phyloP scores from a whole-genome alignment of 1,140 invertebrate genomes.

The Lordiphosa clarofinis region DNA sequence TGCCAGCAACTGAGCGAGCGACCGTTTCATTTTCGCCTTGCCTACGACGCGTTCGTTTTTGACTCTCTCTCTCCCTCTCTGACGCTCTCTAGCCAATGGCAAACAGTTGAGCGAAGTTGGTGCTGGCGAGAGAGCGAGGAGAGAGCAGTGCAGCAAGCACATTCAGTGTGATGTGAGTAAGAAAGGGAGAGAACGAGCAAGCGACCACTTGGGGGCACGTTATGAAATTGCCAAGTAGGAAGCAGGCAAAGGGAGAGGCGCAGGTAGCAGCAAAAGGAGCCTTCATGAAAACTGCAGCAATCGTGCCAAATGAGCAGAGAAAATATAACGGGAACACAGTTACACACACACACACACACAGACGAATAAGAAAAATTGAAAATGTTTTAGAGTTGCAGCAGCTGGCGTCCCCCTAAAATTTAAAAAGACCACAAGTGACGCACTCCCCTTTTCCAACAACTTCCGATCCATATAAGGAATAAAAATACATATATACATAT shows the following conservation, averaged over 20 bases:
- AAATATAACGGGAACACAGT: slow-evolving; percentile 56
- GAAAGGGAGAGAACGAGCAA: slow-evolving; percentile 28
- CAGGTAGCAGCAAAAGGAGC: slow-evolving; percentile 54
- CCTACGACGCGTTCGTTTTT: slow-evolving; percentile 51
- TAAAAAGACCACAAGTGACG: slow-evolving; percentile 2
- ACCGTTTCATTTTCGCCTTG: slow-evolving; percentile 38
- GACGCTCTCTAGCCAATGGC: slow-evolving; percentile 34
- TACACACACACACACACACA: slow-evolving; percentile 19
- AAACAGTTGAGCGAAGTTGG: slow-evolving; percentile 56
- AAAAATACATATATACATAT: slow-evolving; percentile 13
- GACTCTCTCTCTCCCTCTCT: slow-evolving; percentile 40
- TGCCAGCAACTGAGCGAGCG: slow-evolving; percentile 55
- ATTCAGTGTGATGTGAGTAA: neutral
- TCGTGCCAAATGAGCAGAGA: slow-evolving; percentile 53
- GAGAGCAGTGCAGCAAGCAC: slow-evolving; percentile 7
- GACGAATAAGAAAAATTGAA: slow-evolving; percentile 17
- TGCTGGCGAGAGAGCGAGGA: slow-evolving; percentile 23
- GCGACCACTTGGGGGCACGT: slow-evolving; percentile 62
- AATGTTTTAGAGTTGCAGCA: neutral
- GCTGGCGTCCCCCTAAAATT: neutral
- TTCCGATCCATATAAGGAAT: slow-evolving; percentile 12
- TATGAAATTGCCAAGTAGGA: slow-evolving; percentile 56
- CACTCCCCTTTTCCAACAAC: slow-evolving; percentile 12
- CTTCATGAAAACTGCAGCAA: slow-evolving; percentile 52
- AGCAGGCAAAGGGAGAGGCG: slow-evolving; percentile 31